Percentiles rank a stretch among this genome's conserved stretches.
phyloP scores from a whole-genome alignment of 2,888 invertebrate species.

The Drosophila atripex region DNA sequence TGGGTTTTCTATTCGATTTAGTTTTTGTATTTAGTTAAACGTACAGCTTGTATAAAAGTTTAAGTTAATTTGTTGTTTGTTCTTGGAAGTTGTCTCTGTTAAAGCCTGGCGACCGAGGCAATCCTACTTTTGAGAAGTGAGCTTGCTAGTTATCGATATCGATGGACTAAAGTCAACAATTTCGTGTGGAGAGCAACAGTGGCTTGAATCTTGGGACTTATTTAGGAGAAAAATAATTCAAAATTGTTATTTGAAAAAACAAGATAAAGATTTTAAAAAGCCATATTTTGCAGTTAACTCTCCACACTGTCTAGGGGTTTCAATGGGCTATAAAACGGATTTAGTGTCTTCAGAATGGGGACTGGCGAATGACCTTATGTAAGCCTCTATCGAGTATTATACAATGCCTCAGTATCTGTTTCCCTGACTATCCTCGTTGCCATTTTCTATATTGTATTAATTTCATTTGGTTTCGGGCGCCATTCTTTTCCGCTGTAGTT shows the following conservation, averaged over 20 bases:
- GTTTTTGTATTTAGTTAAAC: slow-evolving; percentile 58
- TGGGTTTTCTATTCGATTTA: slow-evolving; percentile 32
- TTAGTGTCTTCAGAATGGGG: slow-evolving; percentile 23
- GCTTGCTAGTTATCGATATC: slow-evolving; percentile 33
- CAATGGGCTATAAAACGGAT: slow-evolving; percentile 17
- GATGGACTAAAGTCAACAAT: slow-evolving; percentile 35
- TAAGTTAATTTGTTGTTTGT: slow-evolving; percentile 49
- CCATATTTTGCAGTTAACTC: background rate
- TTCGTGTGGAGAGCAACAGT: background rate
- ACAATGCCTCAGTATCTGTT: slow-evolving; percentile 17
- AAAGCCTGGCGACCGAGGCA: slow-evolving; percentile 47
- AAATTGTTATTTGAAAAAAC: too few species aligned
- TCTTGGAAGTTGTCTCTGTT: slow-evolving; percentile 52
- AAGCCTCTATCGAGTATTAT: slow-evolving; percentile 33
- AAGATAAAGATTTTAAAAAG: too few species aligned
- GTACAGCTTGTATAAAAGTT: slow-evolving; percentile 65
- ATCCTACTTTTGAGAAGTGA: slow-evolving; percentile 46
- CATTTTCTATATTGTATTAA: slow-evolving; percentile 22
- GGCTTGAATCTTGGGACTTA: background rate
- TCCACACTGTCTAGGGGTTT: slow-evolving; percentile 2
- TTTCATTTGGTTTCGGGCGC: slow-evolving; percentile 38
- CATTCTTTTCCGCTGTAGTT: slow-evolving; percentile 44
- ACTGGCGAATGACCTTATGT: slow-evolving; percentile 18
- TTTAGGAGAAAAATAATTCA: too few species aligned
- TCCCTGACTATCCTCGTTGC: slow-evolving; percentile 17